phyloP scores from a whole-genome alignment of 1,140 invertebrate species.

The Pteromalus puparum region DNA sequence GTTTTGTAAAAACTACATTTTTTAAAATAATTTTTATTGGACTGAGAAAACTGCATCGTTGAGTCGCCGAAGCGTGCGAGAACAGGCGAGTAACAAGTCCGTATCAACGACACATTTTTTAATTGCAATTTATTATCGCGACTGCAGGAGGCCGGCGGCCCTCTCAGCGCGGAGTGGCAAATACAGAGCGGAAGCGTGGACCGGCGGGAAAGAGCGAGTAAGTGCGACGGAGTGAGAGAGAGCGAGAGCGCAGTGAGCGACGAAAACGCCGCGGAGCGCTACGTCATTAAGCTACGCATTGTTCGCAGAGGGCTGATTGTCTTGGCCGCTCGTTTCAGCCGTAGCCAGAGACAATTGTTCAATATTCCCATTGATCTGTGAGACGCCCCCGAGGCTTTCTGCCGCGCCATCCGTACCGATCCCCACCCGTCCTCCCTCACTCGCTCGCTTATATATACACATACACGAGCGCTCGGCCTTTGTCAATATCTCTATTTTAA shows the following conservation, averaged over 20 bases:
- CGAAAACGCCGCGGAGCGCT: constrained; percentile 68
- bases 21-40: too few species aligned
- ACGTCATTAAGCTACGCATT: constrained; percentile 75
- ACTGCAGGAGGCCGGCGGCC: too few species aligned
- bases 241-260: constrained; percentile 51
- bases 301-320: constrained; percentile 74
- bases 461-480: constrained; percentile 58
- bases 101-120: background rate
- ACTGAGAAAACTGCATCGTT: too few species aligned
- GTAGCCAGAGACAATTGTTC: constrained; percentile 76
- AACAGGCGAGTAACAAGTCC: too few species aligned
- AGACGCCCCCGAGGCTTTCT: constrained; percentile 67
- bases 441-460: background rate
- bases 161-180: background rate
- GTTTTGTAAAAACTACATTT: too few species aligned
- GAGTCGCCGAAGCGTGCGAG: too few species aligned
- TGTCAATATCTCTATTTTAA: constrained; percentile 75
- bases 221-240: constrained; percentile 52
- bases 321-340: constrained; percentile 73
- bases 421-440: constrained; percentile 35
- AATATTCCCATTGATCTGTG: constrained; percentile 76
- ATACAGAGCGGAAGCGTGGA: constrained; percentile 21
- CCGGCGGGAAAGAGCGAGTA: constrained; percentile 48
- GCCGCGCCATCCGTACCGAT: constrained; percentile 59
- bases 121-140: constrained; percentile 29